Base-by-base conservation (phyloP, 1,140 invertebrate species). In the Psilanteris sp. region DNA sequence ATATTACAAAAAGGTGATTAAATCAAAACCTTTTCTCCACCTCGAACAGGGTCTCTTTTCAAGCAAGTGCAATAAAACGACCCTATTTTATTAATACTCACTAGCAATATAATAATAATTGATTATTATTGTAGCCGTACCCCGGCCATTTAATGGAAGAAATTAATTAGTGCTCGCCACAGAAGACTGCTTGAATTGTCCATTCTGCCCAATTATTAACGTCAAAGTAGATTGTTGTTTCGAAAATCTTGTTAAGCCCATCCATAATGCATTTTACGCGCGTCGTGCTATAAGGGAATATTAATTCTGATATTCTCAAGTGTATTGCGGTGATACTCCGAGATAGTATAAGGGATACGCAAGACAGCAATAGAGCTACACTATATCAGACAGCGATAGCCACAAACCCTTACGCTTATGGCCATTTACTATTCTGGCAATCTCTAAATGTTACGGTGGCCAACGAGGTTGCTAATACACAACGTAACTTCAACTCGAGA, bases 401-500 rank as follows among this genome's bases (percentile, higher is more conserved):
- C 52, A 22, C 44, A 61, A 61, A 32, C 52, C 57, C 50, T 73
- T 73, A 52, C 44, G 68, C 50, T 73, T 73, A 64, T 50, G 32
- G 57, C 52, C 57, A 64, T 73, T 73, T 64, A 57, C 68, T 36
- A 73, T 73, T 64, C 52, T 13, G 20, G 26, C n/a, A 71, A 61
- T 41, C 39, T 44, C 26, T 44, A 44, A 52, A 32, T 41, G 50
- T 31, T 50, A 52, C 59, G 32, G 52, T 66, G 27, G 70, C 59
- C 50, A 34, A 55, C 34, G 36, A 41, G 43, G 44, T 52, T 73
- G 55, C 59, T 66, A 59, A 73, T 64, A 50, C 31, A 52, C 70
- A 59, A 52, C 50, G 48, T 26, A 54, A 72, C 31, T 54, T 57
- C 6, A n/a, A 34, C 57, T 36, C n/a, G 39, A 62, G 48, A 62